These are phyloP conservation scores for Xanthorhoe designata DNA, from an alignment of 2,888 invertebrate genomes.

Conservation along the genomic window DNA sequence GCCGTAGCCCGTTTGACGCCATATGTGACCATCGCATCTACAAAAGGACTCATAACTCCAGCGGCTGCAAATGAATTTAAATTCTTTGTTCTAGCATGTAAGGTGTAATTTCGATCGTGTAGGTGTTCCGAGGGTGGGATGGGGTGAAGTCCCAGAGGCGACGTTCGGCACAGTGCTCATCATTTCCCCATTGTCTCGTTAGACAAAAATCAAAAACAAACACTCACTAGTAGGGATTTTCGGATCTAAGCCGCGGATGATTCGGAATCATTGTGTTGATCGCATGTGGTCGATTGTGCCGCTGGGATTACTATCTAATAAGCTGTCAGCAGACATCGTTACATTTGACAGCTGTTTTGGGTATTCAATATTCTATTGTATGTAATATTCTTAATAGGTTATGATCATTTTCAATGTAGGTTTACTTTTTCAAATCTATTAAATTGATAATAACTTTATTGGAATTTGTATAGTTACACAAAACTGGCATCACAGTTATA, in stretches of 20 bases:
- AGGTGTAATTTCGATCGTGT: slow-evolving; percentile 60
- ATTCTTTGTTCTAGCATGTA: slow-evolving; percentile 56
- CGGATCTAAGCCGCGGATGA: slow-evolving; percentile 77
- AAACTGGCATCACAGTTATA: slow-evolving; percentile 7
- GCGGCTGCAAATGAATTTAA: slow-evolving; percentile 53
- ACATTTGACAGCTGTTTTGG: slow-evolving; percentile 37
- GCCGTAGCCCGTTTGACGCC: slow-evolving; percentile 82
- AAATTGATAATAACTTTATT: not conserved
- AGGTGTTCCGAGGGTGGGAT: slow-evolving; percentile 61
- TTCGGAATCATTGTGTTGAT: slow-evolving; percentile 73
- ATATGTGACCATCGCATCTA: slow-evolving; percentile 68
- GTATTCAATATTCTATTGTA: slow-evolving; percentile 28
- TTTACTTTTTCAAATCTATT: too few relatives aligned
- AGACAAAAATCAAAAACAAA: slow-evolving; percentile 86
- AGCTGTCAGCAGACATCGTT: slow-evolving; percentile 53
- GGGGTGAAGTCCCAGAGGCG: slow-evolving; percentile 83
- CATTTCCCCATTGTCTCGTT: slow-evolving; percentile 86
- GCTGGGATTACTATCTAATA: slow-evolving; percentile 57
- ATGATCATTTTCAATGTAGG: too few relatives aligned
- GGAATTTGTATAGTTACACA: slow-evolving; percentile 5
- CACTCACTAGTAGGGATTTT: slow-evolving; percentile 78
- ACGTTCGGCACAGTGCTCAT: slow-evolving; percentile 80
- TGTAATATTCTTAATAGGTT: too few relatives aligned
- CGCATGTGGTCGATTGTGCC: slow-evolving; percentile 70
- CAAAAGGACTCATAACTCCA: slow-evolving; percentile 61